These are phyloP conservation scores for Hirudinaria manillensis DNA, from an alignment of 2,888 invertebrate species.

Conservation along the genomic window DNA sequence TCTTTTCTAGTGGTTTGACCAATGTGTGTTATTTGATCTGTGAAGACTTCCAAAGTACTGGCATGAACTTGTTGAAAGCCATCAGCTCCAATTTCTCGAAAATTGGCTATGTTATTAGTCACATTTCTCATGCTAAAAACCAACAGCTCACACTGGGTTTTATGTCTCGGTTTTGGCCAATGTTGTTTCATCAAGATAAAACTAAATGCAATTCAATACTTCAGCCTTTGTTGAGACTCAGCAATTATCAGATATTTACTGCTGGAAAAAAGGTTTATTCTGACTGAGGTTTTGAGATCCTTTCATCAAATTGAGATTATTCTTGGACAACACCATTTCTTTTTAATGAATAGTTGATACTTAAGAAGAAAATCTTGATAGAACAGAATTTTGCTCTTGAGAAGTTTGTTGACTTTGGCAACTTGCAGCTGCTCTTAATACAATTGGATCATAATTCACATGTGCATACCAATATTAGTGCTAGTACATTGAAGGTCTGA, in stretches of 20 bases:
- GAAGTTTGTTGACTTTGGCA: too few relatives aligned
- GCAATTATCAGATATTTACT: constrained; percentile 1
- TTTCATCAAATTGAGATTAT: not conserved
- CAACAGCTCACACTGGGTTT: not conserved
- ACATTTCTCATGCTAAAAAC: not conserved
- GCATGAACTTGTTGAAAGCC: not conserved
- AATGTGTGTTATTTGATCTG: too few relatives aligned
- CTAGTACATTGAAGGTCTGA: too few relatives aligned
- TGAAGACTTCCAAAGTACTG: not conserved
- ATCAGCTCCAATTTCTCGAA: constrained; percentile 2
- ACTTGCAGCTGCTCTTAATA: too few relatives aligned
- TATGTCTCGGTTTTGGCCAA: not conserved
- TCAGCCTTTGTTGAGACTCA: not conserved
- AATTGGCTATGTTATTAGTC: not conserved
- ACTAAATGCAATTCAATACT: not conserved
- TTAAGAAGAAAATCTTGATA: not conserved
- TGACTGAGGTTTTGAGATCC: not conserved
- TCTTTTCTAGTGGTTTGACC: too few relatives aligned
- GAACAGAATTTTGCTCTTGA: not conserved
- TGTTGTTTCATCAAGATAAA: not conserved
- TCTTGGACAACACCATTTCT: not conserved
- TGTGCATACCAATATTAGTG: too few relatives aligned
- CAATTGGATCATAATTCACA: too few relatives aligned
- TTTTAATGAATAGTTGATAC: constrained; percentile 5
- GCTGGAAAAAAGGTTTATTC: not conserved